These are phyloP conservation scores for Acanthosepion pharaonis DNA, from an alignment of 2,888 invertebrate species.

Conservation along the genomic window DNA sequence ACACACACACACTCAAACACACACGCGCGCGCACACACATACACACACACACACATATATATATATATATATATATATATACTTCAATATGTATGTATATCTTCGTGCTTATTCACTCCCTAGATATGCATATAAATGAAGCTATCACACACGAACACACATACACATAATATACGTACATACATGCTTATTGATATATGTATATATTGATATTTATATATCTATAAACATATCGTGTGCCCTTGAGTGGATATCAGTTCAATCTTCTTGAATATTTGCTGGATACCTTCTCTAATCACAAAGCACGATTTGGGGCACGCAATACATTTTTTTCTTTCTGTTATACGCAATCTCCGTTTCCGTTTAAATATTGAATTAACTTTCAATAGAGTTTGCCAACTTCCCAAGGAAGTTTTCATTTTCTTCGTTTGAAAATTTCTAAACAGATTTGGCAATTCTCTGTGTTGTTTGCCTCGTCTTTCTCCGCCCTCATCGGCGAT, in stretches of 20 bases:
- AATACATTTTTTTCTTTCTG: background rate
- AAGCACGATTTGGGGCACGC: background rate
- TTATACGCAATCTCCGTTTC: background rate
- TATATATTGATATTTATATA: background rate
- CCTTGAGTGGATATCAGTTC: background rate
- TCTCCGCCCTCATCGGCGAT: background rate
- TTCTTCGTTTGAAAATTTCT: background rate
- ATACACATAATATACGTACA: background rate
- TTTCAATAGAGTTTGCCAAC: background rate
- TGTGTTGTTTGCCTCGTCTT: background rate
- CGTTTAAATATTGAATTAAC: slow-evolving; percentile 18
- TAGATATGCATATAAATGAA: background rate
- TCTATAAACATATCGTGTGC: background rate
- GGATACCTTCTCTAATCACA: background rate
- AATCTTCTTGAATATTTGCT: background rate
- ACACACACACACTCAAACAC: no score
- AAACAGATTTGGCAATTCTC: background rate
- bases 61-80: background rate
- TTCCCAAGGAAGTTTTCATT: background rate
- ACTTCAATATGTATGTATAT: background rate
- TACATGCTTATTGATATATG: background rate
- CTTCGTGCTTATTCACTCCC: no score
- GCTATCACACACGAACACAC: no score
- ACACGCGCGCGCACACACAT: no score
- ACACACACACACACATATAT: no score